Evolutionary conservation across 2,888 invertebrate genomes (phyloP).

Genomic region (Acronicta alni): DNA sequence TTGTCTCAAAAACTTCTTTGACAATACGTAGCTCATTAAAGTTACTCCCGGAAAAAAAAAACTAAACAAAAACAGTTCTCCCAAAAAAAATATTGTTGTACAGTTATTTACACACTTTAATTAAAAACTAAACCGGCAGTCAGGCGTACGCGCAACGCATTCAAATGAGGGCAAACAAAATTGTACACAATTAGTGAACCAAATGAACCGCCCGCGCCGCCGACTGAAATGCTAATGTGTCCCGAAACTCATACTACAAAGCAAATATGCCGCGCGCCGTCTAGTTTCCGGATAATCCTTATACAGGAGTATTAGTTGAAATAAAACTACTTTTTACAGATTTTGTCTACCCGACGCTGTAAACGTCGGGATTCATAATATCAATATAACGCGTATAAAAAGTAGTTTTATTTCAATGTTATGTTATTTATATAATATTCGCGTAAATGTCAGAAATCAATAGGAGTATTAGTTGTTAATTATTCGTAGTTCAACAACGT

Average conservation of each 20-base stretch:
- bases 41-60: neutral
- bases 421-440: no score
- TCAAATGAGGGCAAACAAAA: constrained; percentile 60
- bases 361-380: no score
- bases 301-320: constrained; percentile 27
- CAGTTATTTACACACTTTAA: constrained; percentile 42
- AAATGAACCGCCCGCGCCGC: constrained; percentile 54
- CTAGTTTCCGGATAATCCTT: constrained; percentile 23
- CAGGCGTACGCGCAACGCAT: constrained; percentile 49
- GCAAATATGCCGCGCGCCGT: constrained; percentile 51
- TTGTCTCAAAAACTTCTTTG: no score
- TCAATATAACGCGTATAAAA: no score
- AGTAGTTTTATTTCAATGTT: no score
- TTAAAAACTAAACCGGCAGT: constrained; percentile 54
- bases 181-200: constrained; percentile 62
- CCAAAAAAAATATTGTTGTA: constrained; percentile 12
- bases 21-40: no score
- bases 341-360: no score
- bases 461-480: no score
- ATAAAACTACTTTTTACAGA: no score
- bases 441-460: no score
- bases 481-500: no score
- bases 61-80: constrained; percentile 1
- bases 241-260: constrained; percentile 45
- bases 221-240: constrained; percentile 59